Conservation (phyloP, 30 jellyfish, hydroid and myxozoan genomes). For the Aurelia sp. region DNA sequence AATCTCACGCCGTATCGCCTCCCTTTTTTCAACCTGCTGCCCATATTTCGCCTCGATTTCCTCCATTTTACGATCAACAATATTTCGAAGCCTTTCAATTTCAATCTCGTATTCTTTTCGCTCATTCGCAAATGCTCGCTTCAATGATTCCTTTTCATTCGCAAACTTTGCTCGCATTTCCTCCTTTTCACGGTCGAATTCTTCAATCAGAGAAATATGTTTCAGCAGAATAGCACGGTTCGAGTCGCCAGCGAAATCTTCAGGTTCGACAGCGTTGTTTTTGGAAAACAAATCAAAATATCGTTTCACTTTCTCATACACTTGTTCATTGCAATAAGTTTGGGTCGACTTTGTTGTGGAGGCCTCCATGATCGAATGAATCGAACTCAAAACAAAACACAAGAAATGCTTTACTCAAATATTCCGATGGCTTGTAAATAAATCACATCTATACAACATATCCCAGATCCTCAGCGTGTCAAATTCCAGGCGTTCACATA, state of each 20-base stretch:
- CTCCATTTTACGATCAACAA: conserved; percentile 34
- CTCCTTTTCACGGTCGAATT: conserved; percentile 78
- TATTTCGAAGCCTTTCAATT: conserved; percentile 46
- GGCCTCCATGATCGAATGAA: too few species aligned
- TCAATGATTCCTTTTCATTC: conserved; percentile 65
- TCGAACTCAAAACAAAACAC: too few species aligned
- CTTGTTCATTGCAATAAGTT: conserved; percentile 41
- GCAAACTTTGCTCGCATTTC: conserved; percentile 57
- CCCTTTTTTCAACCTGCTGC: conserved; percentile 41
- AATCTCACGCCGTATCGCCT: conserved; percentile 11
- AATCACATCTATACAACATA: background rate
- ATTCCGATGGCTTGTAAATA: background rate
- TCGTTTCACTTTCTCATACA: conserved; percentile 17
- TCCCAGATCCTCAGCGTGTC: background rate
- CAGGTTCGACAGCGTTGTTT: conserved; percentile 25
- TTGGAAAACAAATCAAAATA: conserved; percentile 34
- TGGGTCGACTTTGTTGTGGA: background rate
- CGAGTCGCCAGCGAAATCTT: conserved; percentile 1
- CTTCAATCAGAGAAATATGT: conserved; percentile 69
- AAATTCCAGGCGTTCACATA: background rate
- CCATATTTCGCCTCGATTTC: conserved; percentile 67
- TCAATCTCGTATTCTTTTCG: conserved; percentile 73
- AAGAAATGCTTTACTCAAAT: too few species aligned
- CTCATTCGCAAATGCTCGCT: conserved; percentile 87
- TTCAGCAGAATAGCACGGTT: conserved; percentile 59